Conservation (phyloP, 2,888 invertebrate genomes). For the Ariolimax columbianus region DNA sequence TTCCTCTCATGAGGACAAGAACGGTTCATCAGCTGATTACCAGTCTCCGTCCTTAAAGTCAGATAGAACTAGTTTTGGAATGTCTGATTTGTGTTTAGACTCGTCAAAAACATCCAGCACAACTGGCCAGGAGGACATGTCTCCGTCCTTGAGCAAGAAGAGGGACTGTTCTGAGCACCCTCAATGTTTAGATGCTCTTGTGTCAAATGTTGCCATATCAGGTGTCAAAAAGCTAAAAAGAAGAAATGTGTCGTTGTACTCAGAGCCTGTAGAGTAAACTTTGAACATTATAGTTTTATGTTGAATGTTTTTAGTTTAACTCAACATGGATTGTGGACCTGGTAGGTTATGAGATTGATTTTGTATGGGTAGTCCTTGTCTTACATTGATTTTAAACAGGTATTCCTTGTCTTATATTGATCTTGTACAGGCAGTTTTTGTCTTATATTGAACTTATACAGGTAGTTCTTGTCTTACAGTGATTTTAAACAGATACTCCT, state of each 20-base stretch:
- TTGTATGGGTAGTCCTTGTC: too few species aligned
- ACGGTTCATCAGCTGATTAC: not conserved
- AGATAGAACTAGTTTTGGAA: conserved; percentile 40
- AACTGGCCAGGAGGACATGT: too few species aligned
- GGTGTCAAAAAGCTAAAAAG: conserved; percentile 54
- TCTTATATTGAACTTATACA: too few species aligned
- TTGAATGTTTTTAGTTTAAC: not conserved
- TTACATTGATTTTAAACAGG: too few species aligned
- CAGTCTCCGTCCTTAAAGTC: conserved; percentile 12
- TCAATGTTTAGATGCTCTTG: not conserved
- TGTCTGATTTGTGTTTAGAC: conserved; percentile 32
- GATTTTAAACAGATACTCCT: too few species aligned
- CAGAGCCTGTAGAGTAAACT: conserved; percentile 48
- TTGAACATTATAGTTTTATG: not conserved
- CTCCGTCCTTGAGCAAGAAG: not conserved
- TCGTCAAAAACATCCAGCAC: not conserved
- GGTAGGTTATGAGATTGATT: too few species aligned
- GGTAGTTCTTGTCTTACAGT: too few species aligned
- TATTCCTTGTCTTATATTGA: too few species aligned
- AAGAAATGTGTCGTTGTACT: conserved; percentile 79
- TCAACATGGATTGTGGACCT: too few species aligned
- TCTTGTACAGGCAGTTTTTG: too few species aligned
- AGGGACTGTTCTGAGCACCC: not conserved
- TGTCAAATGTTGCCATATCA: not conserved
- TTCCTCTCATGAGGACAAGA: not conserved